Evolutionary conservation across 1,140 invertebrate genomes (phyloP), one percentile per base, ranked within the genome.

Genomic region (Armadillidium nasatum): DNA sequence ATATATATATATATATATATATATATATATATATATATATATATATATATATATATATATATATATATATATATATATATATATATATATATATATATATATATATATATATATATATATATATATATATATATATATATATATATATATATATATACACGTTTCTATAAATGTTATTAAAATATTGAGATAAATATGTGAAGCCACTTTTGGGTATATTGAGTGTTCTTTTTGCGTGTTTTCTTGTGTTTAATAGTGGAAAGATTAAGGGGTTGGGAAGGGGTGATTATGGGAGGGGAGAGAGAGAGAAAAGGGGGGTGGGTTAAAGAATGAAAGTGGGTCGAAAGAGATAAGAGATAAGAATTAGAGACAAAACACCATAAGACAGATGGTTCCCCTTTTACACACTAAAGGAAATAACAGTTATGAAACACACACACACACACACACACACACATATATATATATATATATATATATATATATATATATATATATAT

Each of bases 1-100:
- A 60, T 60, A 60, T 60, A 60, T 60, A 60, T 60, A 60, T 60
- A 50, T 60, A 60, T 60, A 60, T 60, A 19, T 60, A 19, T 60
- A 19, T 60, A 19, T 60, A 60, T 9, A 19, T 60, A 19, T 60
- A 1, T 60, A 19, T 60, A 19, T 60, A 13, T 13, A 15, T 15
- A 60, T 15, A 2, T 13, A 19, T 60, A 60, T 60, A 19, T n/a
- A 60, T 15, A 13, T 60, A 3, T 4, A 60, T 2, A 60, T 13
- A 19, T 4, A 60, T 13, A 60, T 60, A 60, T 60, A 15, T 15
- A 19, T 19, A 60, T 60, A 60, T 60, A 60, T 60, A 60, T 60
- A 60, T 60, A 60, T 60, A 60, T 60, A 60, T 13, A 60, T 19
- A 60, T 60, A 60, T 60, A 60, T 60, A 33, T 60, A 60, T 60